Conservation (phyloP, 2,113 vertebrate genomes). For the Fukomys damarensis region DNA sequence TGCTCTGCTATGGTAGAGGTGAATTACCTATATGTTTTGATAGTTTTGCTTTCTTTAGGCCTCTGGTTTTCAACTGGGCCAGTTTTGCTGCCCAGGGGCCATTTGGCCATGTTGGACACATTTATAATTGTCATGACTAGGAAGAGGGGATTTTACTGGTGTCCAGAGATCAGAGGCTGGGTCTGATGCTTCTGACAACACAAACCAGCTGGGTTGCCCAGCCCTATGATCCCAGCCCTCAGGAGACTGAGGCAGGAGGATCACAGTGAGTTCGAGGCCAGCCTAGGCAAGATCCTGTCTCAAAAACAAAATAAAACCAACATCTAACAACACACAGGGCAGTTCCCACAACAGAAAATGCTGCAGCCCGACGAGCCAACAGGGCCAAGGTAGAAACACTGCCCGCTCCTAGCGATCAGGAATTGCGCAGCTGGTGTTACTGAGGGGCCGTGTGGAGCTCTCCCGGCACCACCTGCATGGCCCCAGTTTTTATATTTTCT, state of each 20-base stretch:
- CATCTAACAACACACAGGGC: neutral
- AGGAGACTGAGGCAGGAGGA: neutral
- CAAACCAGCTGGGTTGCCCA: neutral
- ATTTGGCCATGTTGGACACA: neutral
- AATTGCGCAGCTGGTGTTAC: too few species aligned
- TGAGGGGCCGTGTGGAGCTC: neutral
- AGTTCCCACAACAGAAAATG: neutral
- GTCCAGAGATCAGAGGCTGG: neutral
- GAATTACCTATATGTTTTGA: neutral
- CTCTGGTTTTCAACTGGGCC: neutral
- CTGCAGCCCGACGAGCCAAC: neutral
- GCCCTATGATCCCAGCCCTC: neutral
- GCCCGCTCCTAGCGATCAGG: too few species aligned
- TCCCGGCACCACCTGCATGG: neutral
- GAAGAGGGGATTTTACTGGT: neutral
- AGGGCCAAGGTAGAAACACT: neutral
- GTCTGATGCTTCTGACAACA: neutral
- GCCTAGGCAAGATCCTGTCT: neutral
- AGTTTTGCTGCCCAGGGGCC: neutral
- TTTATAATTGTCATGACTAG: neutral
- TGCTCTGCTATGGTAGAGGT: neutral
- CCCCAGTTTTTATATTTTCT: neutral
- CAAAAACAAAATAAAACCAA: neutral
- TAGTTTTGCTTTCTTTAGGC: neutral
- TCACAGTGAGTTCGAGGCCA: neutral